Percentiles rank a stretch among this genome's conserved stretches.
Evolutionary conservation across 2,797 vertebrate species (phyloP).

Genomic region (Eulemur rubriventer): DNA sequence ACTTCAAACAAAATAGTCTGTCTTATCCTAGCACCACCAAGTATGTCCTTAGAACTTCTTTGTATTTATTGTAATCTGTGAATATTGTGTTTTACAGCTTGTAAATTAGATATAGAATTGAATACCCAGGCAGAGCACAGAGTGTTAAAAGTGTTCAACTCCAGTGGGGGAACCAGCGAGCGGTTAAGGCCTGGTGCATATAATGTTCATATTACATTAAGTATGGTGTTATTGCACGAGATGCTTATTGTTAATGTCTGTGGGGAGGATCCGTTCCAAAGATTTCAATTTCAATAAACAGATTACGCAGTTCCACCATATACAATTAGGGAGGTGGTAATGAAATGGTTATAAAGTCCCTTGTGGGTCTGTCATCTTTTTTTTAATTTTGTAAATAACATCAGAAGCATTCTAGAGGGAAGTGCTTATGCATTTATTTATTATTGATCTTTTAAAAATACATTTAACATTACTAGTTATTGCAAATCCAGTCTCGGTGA

Average conservation of each 20-base stretch:
- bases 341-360: conserved; percentile 94
- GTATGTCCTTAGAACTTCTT: conserved; percentile 81
- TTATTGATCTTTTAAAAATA: conserved; percentile 95
- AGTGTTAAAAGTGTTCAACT: conserved; percentile 86
- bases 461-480: conserved; percentile 94
- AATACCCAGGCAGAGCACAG: conserved; percentile 84
- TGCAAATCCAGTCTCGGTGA: conserved; percentile 91
- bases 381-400: conserved; percentile 97
- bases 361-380: conserved; percentile 87
- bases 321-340: conserved; percentile 91
- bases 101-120: conserved; percentile 89
- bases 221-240: conserved; percentile 86
- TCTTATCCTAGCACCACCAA: conserved; percentile 80
- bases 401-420: conserved; percentile 90
- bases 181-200: conserved; percentile 86
- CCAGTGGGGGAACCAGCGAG: conserved; percentile 81
- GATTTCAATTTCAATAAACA: conserved; percentile 95
- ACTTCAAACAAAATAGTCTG: conserved; percentile 82
- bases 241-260: conserved; percentile 89
- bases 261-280: conserved; percentile 91
- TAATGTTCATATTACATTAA: conserved; percentile 92
- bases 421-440: conserved; percentile 96
- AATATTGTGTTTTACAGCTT: conserved; percentile 88
- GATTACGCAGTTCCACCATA: conserved; percentile 91
- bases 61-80: conserved; percentile 88